Conservation (phyloP, 2,797 vertebrate genomes). For the Petrocephalus sullivani region DNA sequence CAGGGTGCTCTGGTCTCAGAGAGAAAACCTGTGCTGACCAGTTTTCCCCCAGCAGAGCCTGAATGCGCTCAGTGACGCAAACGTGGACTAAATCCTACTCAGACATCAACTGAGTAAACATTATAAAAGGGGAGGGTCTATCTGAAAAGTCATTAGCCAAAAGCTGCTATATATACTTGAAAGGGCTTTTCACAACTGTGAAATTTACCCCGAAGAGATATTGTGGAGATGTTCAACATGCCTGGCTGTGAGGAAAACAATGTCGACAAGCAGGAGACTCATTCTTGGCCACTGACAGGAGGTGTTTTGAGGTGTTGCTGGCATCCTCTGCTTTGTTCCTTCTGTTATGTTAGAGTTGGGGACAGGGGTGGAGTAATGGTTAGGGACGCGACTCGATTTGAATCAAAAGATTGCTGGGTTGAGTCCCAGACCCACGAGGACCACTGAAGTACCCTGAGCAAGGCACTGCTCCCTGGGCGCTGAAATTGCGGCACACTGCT, state of each 20-base stretch:
- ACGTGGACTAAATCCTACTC: neutral
- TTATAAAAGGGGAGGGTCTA: neutral
- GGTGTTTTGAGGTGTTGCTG: neutral
- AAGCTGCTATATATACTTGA: neutral
- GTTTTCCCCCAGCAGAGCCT: neutral
- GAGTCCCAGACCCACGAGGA: too few species aligned
- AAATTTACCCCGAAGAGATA: neutral
- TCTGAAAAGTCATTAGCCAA: neutral
- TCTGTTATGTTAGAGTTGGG: neutral
- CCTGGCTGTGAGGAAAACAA: neutral
- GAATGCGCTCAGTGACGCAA: neutral
- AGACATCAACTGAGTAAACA: neutral
- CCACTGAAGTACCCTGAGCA: too few species aligned
- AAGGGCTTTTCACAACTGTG: neutral
- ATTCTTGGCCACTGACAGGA: neutral
- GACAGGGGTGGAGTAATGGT: too few species aligned
- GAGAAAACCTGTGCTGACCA: neutral
- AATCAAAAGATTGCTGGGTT: too few species aligned
- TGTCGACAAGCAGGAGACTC: neutral
- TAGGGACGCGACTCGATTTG: too few species aligned
- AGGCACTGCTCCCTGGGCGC: too few species aligned
- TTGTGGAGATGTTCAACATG: neutral
- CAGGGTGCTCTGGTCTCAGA: neutral
- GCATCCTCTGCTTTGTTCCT: neutral
- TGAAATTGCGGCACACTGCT: too few species aligned